These are phyloP conservation scores for Andrena haemorrhoa DNA, from an alignment of 2,888 invertebrate species.

Conservation along the genomic window DNA sequence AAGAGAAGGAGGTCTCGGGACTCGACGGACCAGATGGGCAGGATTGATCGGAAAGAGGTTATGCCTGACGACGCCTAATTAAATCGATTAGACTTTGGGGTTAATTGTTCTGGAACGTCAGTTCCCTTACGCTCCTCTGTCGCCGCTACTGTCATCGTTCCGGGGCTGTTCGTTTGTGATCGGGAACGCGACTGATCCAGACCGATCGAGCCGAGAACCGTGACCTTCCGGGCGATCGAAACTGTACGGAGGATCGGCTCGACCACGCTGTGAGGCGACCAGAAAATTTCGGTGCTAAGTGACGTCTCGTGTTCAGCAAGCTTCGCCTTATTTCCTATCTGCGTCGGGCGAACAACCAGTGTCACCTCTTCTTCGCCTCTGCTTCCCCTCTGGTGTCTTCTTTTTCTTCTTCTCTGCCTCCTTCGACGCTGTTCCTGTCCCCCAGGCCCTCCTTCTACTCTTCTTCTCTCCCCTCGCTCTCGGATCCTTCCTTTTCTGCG, in stretches of 20 bases:
- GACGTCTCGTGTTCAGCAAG: constrained; percentile 39
- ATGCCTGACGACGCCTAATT: constrained; percentile 77
- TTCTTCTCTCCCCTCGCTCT: constrained; percentile 9
- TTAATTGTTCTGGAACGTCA: constrained; percentile 82
- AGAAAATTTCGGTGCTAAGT: constrained; percentile 49
- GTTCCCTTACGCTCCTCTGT: constrained; percentile 57
- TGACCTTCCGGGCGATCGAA: constrained; percentile 28
- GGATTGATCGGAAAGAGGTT: constrained; percentile 75
- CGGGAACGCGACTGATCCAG: constrained; percentile 2
- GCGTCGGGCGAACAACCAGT: constrained; percentile 46
- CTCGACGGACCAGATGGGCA: constrained; percentile 67
- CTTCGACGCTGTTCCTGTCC: constrained; percentile 25
- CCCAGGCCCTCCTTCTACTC: constrained; percentile 20
- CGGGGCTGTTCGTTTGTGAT: constrained; percentile 7
- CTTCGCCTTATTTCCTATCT: constrained; percentile 20
- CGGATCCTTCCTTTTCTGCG: constrained; percentile 29
- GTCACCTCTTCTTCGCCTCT: constrained; percentile 40
- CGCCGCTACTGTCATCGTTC: constrained; percentile 48
- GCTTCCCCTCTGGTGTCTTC: constrained; percentile 6
- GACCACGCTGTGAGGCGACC: background rate
- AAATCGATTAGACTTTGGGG: constrained; percentile 83
- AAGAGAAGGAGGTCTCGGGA: constrained; percentile 66
- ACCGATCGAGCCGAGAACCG: constrained; percentile 4
- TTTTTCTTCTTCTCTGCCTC: constrained; percentile 19
- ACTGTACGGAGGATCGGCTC: constrained; percentile 1